Evolutionary conservation across 2,797 vertebrate genomes (phyloP), one percentile per base, ranked within the genome.

Genomic region (Sebastes elongatus): DNA sequence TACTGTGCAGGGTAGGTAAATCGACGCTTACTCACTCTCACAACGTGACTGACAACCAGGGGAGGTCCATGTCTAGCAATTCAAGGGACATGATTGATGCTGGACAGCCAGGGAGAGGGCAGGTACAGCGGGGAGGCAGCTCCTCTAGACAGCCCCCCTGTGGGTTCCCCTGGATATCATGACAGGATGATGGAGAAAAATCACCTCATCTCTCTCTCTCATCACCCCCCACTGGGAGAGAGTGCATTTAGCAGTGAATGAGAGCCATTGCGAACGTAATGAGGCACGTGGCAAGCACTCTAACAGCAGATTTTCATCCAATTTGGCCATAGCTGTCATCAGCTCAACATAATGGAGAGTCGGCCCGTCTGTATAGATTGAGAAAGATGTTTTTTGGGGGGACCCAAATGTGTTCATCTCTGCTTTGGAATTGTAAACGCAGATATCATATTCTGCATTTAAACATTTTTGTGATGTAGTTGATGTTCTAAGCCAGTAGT

Each of bases 121-220:
- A 1, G 55, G 28, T 65, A 53, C 13, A 75, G 60, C 53, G 20
- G 59, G 22, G 5, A 16, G 23, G 18, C 42, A 28, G 22, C 55
- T 59, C 25, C 23, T 8, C 6, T 14, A 9, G 46, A 46, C 28
- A 22, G 9, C 16, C 30, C 65, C 27, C 13, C 8, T 0, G 4
- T n/a, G 2, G 23, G 14, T 81, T n/a, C 10, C 35, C 71, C 5
- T 60, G 62, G 68, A 74, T 84, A 49, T 68, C 60, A 35, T 68
- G 74, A 74, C 76, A 78, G 23, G 64, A 28, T 86, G 77, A 86
- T 79, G 60, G 53, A 84, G 82, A 78, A 78, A 87, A 81, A 90
- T 78, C 10, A 1, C 23, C 69, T 74, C 61, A 71, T 83, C 83
- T 80, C 53, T 64, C 62, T 60, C 74, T 22, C 49, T 79, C 30